These are phyloP conservation scores for Aphidius colemani DNA, from an alignment of 2,888 invertebrate genomes.

Conservation along the genomic window DNA sequence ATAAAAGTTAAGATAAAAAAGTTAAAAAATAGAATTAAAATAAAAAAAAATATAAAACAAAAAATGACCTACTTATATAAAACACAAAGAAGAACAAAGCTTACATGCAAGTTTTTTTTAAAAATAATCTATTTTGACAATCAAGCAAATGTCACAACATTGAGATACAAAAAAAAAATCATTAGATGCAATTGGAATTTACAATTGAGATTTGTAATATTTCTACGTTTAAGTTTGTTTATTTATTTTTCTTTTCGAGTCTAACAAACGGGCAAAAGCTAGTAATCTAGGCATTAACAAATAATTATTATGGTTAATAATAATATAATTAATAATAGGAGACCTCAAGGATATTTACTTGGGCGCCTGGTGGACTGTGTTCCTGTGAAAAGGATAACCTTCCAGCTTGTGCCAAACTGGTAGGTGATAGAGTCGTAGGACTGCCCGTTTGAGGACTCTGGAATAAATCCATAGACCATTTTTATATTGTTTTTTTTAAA, in stretches of 20 bases:
- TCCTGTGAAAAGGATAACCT: constrained; percentile 59
- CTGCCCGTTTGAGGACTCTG: constrained; percentile 73
- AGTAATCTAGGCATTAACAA: not conserved
- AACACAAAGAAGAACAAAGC: no score
- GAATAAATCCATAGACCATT: constrained; percentile 52
- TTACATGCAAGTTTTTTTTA: not conserved
- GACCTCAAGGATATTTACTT: constrained; percentile 57
- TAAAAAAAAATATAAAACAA: not conserved
- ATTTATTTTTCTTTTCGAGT: not conserved
- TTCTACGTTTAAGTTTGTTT: not conserved
- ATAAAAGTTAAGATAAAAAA: not conserved
- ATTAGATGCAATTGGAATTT: no score
- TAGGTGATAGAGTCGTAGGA: constrained; percentile 74
- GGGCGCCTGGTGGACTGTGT: constrained; percentile 56
- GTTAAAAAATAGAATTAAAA: constrained; percentile 5
- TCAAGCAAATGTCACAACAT: no score
- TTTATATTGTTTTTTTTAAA: constrained; percentile 11
- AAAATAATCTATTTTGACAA: not conserved
- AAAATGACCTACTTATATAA: no score
- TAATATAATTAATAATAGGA: constrained; percentile 28
- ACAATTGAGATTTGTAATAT: no score
- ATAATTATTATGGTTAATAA: not conserved
- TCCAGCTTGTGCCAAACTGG: constrained; percentile 65
- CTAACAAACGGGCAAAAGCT: not conserved
- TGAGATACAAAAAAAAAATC: no score